Percentiles rank a stretch among this genome's conserved stretches.
Conservation (phyloP, 2,888 invertebrate species). For the Schizotus pectinicornis region DNA sequence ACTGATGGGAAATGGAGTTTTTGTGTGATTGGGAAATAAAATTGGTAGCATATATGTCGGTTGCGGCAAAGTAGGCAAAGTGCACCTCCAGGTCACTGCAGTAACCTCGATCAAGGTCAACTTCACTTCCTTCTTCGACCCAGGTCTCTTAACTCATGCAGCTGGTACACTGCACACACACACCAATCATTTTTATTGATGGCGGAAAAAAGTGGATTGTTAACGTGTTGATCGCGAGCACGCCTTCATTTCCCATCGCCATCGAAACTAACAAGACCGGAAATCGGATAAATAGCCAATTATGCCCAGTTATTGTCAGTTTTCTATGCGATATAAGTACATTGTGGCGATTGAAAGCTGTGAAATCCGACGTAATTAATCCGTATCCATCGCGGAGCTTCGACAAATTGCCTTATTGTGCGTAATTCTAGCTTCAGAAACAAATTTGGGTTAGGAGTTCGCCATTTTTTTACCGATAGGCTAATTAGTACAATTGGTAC, state of each 20-base stretch:
- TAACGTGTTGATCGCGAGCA: conserved; percentile 2
- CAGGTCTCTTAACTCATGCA: conserved; percentile 23
- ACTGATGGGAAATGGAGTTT: conserved; percentile 9
- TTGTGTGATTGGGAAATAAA: conserved; percentile 14
- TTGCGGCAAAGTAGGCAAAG: conserved; percentile 54
- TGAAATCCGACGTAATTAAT: conserved; percentile 19
- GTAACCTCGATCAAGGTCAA: conserved; percentile 58
- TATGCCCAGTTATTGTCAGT: conserved; percentile 10
- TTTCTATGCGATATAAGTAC: background rate
- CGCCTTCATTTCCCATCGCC: conserved; percentile 19
- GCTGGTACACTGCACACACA: conserved; percentile 13
- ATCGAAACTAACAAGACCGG: conserved; percentile 21
- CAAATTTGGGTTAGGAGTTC: conserved; percentile 24
- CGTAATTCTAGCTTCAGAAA: background rate
- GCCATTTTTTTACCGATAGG: conserved; percentile 11
- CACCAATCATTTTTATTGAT: conserved; percentile 21
- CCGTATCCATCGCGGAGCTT: conserved; percentile 6
- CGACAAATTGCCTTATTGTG: conserved; percentile 9
- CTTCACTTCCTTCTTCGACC: conserved; percentile 47
- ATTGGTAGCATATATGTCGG: conserved; percentile 46
- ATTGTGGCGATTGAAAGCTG: conserved; percentile 20
- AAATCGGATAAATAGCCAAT: conserved; percentile 7
- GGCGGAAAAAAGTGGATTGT: conserved; percentile 19
- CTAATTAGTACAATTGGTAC: conserved; percentile 15
- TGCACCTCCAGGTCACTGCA: conserved; percentile 55